phyloP scores from a whole-genome alignment of 1,140 invertebrate genomes.

The Polypedilum vanderplanki region DNA sequence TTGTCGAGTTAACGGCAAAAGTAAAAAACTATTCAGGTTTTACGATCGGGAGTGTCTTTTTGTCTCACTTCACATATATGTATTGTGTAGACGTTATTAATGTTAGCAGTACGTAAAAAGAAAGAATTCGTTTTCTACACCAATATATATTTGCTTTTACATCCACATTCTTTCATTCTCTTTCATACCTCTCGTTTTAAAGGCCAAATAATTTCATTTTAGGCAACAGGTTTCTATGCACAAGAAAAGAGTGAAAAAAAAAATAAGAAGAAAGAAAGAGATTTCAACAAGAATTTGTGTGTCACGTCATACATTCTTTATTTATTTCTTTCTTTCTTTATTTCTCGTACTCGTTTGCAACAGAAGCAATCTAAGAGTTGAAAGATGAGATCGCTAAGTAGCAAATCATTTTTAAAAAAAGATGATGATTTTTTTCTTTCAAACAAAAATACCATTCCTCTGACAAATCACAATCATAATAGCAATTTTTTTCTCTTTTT shows the following conservation, averaged over 20 bases:
- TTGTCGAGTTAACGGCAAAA: slow-evolving; percentile 11
- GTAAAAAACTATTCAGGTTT: neutral
- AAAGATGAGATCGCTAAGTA: no score
- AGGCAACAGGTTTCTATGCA: no score
- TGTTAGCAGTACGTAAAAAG: neutral
- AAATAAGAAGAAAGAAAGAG: neutral
- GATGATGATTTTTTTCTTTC: no score
- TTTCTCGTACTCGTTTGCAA: neutral
- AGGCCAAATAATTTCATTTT: neutral
- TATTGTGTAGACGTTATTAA: neutral
- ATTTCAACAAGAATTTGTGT: neutral
- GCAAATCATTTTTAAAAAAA: no score
- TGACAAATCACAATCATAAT: no score
- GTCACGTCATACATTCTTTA: neutral
- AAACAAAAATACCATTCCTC: no score
- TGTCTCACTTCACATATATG: neutral
- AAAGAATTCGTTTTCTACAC: neutral
- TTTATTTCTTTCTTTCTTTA: neutral
- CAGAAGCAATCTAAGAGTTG: neutral
- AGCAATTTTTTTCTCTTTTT: neutral
- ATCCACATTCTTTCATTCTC: neutral
- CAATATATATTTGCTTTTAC: neutral
- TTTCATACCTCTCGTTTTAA: slow-evolving; percentile 11
- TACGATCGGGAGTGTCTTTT: slow-evolving; percentile 10
- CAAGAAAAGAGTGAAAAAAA: no score